Evolutionary conservation across 2,797 vertebrate genomes (phyloP).

Genomic region (Acridotheres tristis): DNA sequence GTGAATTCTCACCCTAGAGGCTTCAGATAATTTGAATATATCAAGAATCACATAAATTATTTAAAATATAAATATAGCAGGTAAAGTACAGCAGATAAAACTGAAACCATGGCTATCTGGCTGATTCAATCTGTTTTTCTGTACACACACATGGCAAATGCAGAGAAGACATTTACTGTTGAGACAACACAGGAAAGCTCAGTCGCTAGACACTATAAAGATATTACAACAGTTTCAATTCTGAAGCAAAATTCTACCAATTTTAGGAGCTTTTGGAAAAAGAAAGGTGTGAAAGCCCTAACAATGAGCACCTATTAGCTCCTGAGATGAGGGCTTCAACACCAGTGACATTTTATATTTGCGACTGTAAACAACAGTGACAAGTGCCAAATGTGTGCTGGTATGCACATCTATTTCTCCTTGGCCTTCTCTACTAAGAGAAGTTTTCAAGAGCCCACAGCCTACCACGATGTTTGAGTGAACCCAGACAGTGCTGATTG

Average conservation of each 20-base stretch:
- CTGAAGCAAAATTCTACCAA: background rate
- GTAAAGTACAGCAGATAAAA: background rate
- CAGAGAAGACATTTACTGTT: constrained; percentile 15
- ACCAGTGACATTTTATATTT: background rate
- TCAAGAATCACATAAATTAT: background rate
- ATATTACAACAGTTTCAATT: background rate
- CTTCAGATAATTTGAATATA: background rate
- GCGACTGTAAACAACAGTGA: background rate
- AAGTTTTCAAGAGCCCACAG: background rate
- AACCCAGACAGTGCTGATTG: background rate
- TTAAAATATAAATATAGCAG: background rate
- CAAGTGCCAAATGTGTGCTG: background rate
- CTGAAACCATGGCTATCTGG: background rate
- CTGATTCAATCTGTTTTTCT: background rate
- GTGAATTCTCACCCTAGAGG: background rate
- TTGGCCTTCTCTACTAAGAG: background rate
- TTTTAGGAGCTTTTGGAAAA: background rate
- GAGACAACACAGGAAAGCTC: background rate
- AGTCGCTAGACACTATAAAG: background rate
- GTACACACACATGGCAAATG: background rate
- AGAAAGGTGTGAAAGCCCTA: background rate
- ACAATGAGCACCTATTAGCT: background rate
- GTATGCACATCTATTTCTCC: background rate
- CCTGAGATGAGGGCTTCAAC: background rate
- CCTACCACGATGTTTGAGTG: background rate